phyloP scores from a whole-genome alignment of 2,888 invertebrate genomes.

The Drosophila koepferae region DNA sequence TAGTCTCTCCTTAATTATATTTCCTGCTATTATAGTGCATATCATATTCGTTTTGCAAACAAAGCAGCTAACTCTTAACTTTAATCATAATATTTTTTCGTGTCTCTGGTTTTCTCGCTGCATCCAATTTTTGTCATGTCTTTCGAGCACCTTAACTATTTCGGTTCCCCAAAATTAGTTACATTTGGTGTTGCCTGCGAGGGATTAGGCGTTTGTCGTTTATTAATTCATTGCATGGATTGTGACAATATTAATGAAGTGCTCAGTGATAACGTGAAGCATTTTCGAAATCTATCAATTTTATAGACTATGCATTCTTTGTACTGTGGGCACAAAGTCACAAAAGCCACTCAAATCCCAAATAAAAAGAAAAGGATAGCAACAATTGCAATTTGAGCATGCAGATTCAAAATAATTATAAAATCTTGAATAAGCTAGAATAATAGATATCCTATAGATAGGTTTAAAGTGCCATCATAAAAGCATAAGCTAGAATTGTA shows the following conservation, averaged over 20 bases:
- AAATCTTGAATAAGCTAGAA: not conserved
- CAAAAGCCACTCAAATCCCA: constrained; percentile 16
- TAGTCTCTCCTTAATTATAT: no score
- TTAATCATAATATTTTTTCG: constrained; percentile 41
- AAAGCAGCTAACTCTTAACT: not conserved
- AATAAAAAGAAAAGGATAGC: constrained; percentile 8
- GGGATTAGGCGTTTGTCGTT: constrained; percentile 10
- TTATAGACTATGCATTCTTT: not conserved
- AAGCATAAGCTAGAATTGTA: no score
- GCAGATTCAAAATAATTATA: not conserved
- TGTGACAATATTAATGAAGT: constrained; percentile 65
- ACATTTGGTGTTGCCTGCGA: constrained; percentile 28
- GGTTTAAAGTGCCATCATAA: no score
- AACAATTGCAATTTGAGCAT: constrained; percentile 49
- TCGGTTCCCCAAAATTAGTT: constrained; percentile 73
- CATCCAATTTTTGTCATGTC: constrained; percentile 58
- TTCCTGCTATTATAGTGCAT: constrained; percentile 21
- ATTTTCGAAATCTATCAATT: constrained; percentile 15
- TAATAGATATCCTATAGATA: constrained; percentile 9
- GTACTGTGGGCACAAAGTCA: constrained; percentile 20
- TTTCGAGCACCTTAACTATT: constrained; percentile 74
- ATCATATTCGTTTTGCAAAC: constrained; percentile 32
- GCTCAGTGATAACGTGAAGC: constrained; percentile 14
- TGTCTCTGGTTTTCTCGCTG: constrained; percentile 27
- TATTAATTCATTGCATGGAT: constrained; percentile 34